Percentiles rank a stretch among this genome's conserved stretches.
Conservation (phyloP, 2,888 invertebrate species). For the Dryomyza anilis region DNA sequence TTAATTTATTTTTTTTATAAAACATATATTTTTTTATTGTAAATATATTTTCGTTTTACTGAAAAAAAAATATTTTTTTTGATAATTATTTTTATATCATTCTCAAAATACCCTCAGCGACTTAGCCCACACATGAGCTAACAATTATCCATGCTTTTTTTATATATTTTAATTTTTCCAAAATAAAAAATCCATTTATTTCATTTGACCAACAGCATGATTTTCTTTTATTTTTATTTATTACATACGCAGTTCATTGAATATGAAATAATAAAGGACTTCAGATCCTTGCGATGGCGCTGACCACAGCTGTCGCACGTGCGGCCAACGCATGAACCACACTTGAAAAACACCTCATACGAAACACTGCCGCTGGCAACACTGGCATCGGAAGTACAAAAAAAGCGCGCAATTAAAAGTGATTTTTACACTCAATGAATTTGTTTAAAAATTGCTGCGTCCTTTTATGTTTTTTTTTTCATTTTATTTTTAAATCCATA, state of each 20-base stretch:
- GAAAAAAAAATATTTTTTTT: too few species aligned
- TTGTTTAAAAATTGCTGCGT: constrained; percentile 44
- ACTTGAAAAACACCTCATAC: not conserved
- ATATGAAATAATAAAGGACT: constrained; percentile 6
- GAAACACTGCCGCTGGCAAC: constrained; percentile 4
- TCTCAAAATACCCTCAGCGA: too few species aligned
- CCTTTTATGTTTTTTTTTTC: constrained; percentile 24
- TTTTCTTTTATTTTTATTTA: not conserved
- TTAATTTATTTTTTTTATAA: not conserved
- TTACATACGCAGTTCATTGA: not conserved
- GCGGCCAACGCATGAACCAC: not conserved
- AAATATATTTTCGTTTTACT: too few species aligned
- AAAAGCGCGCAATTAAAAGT: constrained; percentile 16
- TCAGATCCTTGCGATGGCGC: not conserved
- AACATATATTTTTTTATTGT: not conserved
- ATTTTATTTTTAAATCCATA: too few species aligned
- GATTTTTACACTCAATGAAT: constrained; percentile 51
- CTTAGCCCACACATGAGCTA: too few species aligned
- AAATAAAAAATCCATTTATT: not conserved
- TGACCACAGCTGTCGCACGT: not conserved
- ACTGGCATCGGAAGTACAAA: not conserved
- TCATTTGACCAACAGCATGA: too few species aligned
- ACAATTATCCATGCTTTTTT: too few species aligned
- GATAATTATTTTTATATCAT: too few species aligned
- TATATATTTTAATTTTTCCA: too few species aligned